Conservation (phyloP, 2,888 invertebrate species). For the Sicus ferrugineus region DNA sequence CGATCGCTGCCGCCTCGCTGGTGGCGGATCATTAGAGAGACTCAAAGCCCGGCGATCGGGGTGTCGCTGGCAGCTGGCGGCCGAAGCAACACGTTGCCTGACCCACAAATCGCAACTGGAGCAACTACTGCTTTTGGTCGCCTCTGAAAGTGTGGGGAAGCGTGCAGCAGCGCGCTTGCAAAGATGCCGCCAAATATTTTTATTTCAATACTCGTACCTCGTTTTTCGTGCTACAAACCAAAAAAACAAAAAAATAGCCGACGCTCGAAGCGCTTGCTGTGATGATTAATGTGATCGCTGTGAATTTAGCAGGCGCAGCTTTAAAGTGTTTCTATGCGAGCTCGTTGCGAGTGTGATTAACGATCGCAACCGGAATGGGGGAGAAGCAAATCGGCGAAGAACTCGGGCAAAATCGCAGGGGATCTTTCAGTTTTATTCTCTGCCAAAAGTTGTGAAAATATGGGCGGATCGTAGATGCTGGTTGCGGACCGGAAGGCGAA, state of each 20-base stretch:
- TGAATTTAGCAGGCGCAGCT: background rate
- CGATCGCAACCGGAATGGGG: background rate
- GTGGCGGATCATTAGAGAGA: too few relatives aligned
- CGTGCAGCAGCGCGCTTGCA: background rate
- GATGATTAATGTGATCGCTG: slow-evolving; percentile 10
- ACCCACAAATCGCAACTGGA: slow-evolving; percentile 30
- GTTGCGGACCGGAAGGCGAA: background rate
- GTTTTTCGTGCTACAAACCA: background rate
- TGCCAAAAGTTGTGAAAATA: background rate
- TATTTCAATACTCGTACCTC: background rate
- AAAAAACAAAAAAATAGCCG: background rate
- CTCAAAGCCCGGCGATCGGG: background rate
- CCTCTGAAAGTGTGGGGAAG: background rate
- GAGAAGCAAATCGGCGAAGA: background rate
- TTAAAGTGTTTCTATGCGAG: background rate
- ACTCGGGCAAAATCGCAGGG: background rate
- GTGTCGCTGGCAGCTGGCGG: background rate
- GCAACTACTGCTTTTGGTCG: slow-evolving; percentile 31
- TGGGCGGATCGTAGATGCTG: background rate
- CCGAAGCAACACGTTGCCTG: background rate
- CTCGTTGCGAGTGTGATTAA: slow-evolving; percentile 12
- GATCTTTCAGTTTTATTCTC: background rate
- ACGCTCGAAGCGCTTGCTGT: background rate
- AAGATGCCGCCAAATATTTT: background rate
- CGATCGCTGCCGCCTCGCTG: too few relatives aligned